Percentiles rank a stretch among this genome's conserved stretches.
Conservation (phyloP, 2,797 vertebrate species). For the Macropus fuliginosus region DNA sequence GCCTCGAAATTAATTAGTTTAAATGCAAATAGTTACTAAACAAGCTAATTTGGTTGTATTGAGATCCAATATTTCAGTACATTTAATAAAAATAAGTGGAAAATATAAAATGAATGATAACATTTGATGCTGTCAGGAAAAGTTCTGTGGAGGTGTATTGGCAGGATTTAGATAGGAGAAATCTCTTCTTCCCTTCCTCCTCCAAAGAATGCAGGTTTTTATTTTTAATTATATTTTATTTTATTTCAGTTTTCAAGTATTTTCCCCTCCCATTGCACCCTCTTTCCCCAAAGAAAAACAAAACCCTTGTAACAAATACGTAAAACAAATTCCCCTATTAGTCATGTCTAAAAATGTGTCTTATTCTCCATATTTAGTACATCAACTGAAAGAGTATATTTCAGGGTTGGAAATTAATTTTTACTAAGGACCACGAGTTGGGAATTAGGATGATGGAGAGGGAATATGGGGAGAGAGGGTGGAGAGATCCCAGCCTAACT, state of each 20-base stretch:
- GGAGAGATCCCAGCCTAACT: not conserved
- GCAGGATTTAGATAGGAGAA: not conserved
- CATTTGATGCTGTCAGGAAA: not conserved
- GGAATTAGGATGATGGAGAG: not conserved
- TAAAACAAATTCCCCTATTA: not conserved
- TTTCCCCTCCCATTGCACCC: not conserved
- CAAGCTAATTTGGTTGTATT: not conserved
- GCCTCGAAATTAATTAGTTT: not conserved
- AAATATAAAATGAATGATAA: not conserved
- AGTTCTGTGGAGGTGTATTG: not conserved
- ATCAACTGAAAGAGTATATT: not conserved
- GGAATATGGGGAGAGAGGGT: not conserved
- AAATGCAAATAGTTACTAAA: not conserved
- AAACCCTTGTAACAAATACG: not conserved
- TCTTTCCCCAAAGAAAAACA: not conserved
- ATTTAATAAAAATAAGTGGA: not conserved
- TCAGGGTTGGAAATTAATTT: not conserved
- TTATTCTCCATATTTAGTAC: not conserved
- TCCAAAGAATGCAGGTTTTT: not conserved
- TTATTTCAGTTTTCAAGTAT: not conserved
- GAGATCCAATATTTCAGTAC: not conserved
- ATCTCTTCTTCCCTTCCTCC: too few relatives aligned
- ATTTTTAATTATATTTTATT: not conserved
- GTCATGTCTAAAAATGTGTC: not conserved
- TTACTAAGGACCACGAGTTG: not conserved